These are phyloP conservation scores for Gobius niger DNA, from an alignment of 2,113 vertebrate species.

Conservation along the genomic window DNA sequence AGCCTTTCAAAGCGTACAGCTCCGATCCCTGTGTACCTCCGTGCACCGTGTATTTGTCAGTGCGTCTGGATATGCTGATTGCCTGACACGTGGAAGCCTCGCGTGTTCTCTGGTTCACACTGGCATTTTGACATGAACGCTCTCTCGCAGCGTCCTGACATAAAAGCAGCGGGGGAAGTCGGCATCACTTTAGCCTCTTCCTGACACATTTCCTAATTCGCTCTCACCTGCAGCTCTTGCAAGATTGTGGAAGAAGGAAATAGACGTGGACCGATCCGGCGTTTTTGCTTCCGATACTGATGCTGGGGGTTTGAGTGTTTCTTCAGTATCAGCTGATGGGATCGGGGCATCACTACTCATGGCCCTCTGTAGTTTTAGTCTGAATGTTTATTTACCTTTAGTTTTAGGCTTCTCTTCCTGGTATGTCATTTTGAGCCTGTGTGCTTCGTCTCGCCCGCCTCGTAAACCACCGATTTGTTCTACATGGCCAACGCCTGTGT, in stretches of 20 bases:
- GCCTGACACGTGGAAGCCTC: background rate
- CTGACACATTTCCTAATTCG: slow-evolving; percentile 20
- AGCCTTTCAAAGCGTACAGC: slow-evolving; percentile 14
- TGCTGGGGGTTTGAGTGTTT: no score
- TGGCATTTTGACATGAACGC: background rate
- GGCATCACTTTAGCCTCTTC: slow-evolving; percentile 24
- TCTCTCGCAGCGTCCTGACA: slow-evolving; percentile 26
- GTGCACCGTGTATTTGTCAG: background rate
- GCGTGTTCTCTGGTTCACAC: background rate
- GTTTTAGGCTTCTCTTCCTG: no score
- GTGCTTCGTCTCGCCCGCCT: background rate
- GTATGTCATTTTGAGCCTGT: background rate
- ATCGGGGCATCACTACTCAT: no score
- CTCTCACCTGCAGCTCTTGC: slow-evolving; percentile 21
- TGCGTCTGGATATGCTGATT: slow-evolving; percentile 14
- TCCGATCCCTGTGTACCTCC: background rate
- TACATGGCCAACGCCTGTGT: background rate
- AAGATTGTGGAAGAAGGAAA: slow-evolving; percentile 4
- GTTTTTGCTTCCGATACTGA: no score
- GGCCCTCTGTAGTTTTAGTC: no score
- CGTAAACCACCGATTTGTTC: background rate
- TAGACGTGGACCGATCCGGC: no score
- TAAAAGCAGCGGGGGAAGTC: slow-evolving; percentile 17
- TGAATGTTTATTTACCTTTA: no score
- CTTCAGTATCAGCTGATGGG: no score